These are phyloP conservation scores for Labeo rohita DNA, from an alignment of 2,113 vertebrate species.

Conservation along the genomic window DNA sequence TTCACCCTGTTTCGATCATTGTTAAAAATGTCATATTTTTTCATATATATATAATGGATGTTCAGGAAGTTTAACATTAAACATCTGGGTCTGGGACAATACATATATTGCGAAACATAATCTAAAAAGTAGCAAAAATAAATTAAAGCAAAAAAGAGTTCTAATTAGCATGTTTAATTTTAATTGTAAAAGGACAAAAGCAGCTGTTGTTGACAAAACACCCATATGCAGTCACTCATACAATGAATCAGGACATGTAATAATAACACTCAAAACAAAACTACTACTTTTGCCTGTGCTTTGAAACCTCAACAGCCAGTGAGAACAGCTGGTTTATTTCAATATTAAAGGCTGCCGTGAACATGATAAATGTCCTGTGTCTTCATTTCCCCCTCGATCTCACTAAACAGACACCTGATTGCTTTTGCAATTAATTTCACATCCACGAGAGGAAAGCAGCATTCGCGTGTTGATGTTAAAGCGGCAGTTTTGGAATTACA, in stretches of 20 bases:
- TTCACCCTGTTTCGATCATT: background rate
- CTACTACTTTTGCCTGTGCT: background rate
- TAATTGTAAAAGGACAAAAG: background rate
- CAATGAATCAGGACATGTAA: constrained; percentile 1
- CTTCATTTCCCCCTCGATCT: constrained; percentile 42
- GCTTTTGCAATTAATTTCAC: constrained; percentile 45
- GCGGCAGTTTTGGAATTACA: background rate
- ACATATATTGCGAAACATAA: background rate
- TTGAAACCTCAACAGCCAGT: background rate
- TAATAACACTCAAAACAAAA: background rate
- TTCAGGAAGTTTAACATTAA: background rate
- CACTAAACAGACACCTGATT: constrained; percentile 43
- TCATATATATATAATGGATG: no score
- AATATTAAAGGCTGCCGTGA: constrained; percentile 21
- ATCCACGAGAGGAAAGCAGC: constrained; percentile 18
- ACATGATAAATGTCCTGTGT: constrained; percentile 40
- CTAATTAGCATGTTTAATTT: background rate
- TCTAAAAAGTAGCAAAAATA: background rate
- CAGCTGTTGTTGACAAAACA: background rate
- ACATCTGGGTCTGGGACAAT: background rate
- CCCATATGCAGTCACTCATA: background rate
- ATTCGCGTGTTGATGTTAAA: constrained; percentile 28
- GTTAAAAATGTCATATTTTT: background rate
- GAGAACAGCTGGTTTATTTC: constrained; percentile 44
- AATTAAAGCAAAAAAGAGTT: background rate